These are phyloP conservation scores for Zonotrichia leucophrys DNA, from an alignment of 2,113 vertebrate genomes.

Conservation along the genomic window DNA sequence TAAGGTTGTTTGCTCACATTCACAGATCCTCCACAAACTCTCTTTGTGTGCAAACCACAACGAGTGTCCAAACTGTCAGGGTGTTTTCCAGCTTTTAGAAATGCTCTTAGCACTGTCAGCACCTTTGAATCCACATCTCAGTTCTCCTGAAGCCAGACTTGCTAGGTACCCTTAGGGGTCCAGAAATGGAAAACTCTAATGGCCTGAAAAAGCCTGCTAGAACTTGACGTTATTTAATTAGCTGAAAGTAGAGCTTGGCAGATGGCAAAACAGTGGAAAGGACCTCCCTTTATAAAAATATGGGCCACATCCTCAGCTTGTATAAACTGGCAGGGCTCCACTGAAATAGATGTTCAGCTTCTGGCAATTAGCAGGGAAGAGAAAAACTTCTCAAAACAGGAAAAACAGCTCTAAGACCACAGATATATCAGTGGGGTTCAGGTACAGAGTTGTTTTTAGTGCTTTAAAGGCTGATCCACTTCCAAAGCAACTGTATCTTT, in stretches of 20 bases:
- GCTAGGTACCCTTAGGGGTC: background rate
- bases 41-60: background rate
- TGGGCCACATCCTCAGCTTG: slow-evolving; percentile 34
- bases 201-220: background rate
- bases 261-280: slow-evolving; percentile 44
- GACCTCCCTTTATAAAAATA: slow-evolving; percentile 56
- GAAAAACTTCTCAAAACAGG: background rate
- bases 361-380: background rate
- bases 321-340: slow-evolving; percentile 42
- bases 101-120: background rate
- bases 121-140: background rate
- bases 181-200: slow-evolving; percentile 16
- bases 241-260: slow-evolving; percentile 27
- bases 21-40: background rate
- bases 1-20: background rate
- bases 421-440: background rate
- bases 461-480: background rate
- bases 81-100: background rate
- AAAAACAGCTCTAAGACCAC: background rate
- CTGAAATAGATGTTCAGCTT: slow-evolving; percentile 8
- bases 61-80: background rate
- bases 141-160: background rate
- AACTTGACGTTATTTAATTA: slow-evolving; percentile 23
- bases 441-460: background rate
- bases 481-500: background rate